Conservation (phyloP, 2,113 vertebrate species). For the Ursus arctos region DNA sequence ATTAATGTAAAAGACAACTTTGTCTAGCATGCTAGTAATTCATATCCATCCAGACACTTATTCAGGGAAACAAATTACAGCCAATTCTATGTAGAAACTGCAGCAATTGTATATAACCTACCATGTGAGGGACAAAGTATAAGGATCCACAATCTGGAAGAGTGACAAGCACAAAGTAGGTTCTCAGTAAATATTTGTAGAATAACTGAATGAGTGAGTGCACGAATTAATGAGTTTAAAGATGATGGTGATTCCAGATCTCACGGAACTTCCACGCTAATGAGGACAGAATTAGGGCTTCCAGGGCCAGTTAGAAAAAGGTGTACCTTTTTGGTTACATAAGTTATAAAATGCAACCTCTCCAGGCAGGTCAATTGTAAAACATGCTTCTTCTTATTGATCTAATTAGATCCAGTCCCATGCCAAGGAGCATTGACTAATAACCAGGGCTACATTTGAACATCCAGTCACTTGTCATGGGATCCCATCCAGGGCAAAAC, state of each 20-base stretch:
- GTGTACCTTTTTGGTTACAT: not conserved
- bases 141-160: not conserved
- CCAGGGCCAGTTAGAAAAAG: not conserved
- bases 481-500: accelerated
- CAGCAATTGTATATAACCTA: not conserved
- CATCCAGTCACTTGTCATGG: not conserved
- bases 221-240: not conserved
- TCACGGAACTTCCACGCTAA: not conserved
- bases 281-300: not conserved
- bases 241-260: not conserved
- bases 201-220: not conserved
- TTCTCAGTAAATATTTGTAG: not conserved
- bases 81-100: not conserved
- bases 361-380: not conserved
- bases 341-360: not conserved
- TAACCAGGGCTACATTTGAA: not conserved
- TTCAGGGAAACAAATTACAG: not conserved
- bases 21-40: not conserved
- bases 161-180: not conserved
- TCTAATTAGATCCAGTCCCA: not conserved
- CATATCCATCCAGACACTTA: not conserved
- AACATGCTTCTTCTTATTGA: not conserved
- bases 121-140: not conserved
- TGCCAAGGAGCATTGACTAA: not conserved
- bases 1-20: not conserved